Base-by-base conservation (phyloP, 2,888 invertebrate genomes). In the Machimus atricapillus region DNA sequence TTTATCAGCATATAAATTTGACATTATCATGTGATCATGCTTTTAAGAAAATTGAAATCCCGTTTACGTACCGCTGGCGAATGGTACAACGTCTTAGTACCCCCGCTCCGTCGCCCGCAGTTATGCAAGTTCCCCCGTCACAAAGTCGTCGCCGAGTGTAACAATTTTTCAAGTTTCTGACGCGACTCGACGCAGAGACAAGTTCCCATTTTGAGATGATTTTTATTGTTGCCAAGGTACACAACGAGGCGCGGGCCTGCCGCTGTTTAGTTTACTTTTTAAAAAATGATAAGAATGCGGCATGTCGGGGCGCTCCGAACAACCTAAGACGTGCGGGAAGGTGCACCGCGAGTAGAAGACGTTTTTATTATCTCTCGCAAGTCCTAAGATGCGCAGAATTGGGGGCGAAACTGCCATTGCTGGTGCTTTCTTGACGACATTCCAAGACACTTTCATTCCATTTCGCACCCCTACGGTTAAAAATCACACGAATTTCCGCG, bases 41-140 rank as follows among this genome's bases (percentile, higher is more conserved):
- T 88, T 88, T 88, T 87, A 88, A 85, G 87, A 86, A 88, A 88
- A 88, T 88, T 88, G 88, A 88, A 88, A 88, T 86, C 87, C 87
- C 86, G 87, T 88, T 86, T 83, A 74, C 16, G 27, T 46, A 46
- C 52, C 6, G 52, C 40, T 27, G 8, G 85, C 74, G 52, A 74
- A 74, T 74, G 37, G 31, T 85, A 46, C 74, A 46, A 46, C 43
- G 16, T 74, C 14, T 74, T 52, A 23, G 34, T 31, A 12, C 19
- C 34, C 37, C 66, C 27, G 12, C 66, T 2, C 14, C 12, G 66
- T 0, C 19, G 43, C 43, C 5, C 14, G 12, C 43, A 46, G 23
- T 12, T 66, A 31, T 31, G 8, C 66, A 52, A 16, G n/a, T 40
- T 83, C 81, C 66, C 27, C 27, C 58, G 19, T 34, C 31, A 23